These are phyloP conservation scores for Mesocentrotus franciscanus DNA, from an alignment of 53 echinoderm and acorn worm genomes.

Conservation along the genomic window DNA sequence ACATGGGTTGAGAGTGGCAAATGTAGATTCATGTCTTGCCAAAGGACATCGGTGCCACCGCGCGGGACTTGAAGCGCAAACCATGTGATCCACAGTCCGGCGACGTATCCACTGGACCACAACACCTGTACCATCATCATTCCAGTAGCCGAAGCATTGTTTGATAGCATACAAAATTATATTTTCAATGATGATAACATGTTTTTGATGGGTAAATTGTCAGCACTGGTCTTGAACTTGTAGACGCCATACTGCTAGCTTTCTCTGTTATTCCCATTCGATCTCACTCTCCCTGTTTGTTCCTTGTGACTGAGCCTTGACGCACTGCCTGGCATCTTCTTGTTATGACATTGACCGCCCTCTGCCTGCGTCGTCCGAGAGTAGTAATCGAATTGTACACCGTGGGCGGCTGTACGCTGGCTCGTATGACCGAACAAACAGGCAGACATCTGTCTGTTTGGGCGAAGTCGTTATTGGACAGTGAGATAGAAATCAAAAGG, in stretches of 20 bases:
- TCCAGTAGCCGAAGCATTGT: too few relatives aligned
- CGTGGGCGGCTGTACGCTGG: neutral
- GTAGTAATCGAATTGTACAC: neutral
- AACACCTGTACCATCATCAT: too few relatives aligned
- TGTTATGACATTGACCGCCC: slow-evolving; percentile 11
- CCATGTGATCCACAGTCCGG: too few relatives aligned
- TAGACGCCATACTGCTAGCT: neutral
- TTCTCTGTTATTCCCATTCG: neutral
- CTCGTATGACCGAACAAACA: neutral
- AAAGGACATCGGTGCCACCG: too few relatives aligned
- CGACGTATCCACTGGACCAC: too few relatives aligned
- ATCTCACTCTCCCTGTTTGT: neutral
- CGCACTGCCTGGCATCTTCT: neutral
- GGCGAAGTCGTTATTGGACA: neutral
- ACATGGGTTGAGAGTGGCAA: too few relatives aligned
- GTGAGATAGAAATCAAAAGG: neutral
- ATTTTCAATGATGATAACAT: too few relatives aligned
- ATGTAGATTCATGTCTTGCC: too few relatives aligned
- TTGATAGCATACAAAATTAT: too few relatives aligned
- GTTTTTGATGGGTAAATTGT: too few relatives aligned
- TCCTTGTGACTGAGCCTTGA: neutral
- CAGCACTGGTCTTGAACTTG: neutral
- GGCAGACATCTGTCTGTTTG: neutral
- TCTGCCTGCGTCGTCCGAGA: neutral
- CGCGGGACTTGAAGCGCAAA: too few relatives aligned